Evolutionary conservation across 1,140 invertebrate species (phyloP).

Genomic region (Drosophila melanogaster): DNA sequence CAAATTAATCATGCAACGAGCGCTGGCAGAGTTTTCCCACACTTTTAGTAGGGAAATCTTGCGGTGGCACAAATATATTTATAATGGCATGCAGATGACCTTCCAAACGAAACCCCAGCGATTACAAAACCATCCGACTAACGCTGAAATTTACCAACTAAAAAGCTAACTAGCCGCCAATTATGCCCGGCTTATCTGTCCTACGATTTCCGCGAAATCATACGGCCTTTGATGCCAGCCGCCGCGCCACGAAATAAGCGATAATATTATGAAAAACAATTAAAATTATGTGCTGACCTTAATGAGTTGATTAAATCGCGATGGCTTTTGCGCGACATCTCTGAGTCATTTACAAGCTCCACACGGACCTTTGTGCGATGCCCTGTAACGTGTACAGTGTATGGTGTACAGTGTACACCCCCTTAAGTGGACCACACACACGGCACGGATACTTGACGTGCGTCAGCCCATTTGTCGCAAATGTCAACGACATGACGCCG

Average conservation of each 20-base stretch:
- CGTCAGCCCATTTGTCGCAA: conserved; percentile 77
- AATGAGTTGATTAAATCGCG: conserved; percentile 70
- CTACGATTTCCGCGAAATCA: conserved; percentile 50
- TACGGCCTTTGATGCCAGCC: conserved; percentile 59
- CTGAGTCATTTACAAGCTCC: conserved; percentile 55
- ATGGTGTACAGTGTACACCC: conserved; percentile 43
- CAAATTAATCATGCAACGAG: conserved; percentile 68
- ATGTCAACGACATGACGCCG: conserved; percentile 80
- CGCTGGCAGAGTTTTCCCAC: conserved; percentile 54
- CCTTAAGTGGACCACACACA: conserved; percentile 68
- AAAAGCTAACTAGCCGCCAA: conserved; percentile 78
- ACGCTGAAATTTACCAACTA: conserved; percentile 32
- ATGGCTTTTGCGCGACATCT: conserved; percentile 11
- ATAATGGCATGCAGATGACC: conserved; percentile 25
- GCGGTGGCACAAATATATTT: conserved; percentile 13
- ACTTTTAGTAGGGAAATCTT: conserved; percentile 35
- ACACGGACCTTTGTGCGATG: conserved; percentile 44
- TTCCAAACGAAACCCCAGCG: conserved; percentile 37
- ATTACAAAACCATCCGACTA: conserved; percentile 59
- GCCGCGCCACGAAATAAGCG: conserved; percentile 12
- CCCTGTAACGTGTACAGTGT: conserved; percentile 33
- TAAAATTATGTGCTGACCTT: conserved; percentile 74
- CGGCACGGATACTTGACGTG: conserved; percentile 65
- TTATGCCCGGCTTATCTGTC: conserved; percentile 68
- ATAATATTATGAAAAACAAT: conserved; percentile 71